Evolutionary conservation across 2,888 invertebrate species (phyloP), one percentile per base, ranked within the genome.

Genomic region (Hydroisotoma schaefferi): DNA sequence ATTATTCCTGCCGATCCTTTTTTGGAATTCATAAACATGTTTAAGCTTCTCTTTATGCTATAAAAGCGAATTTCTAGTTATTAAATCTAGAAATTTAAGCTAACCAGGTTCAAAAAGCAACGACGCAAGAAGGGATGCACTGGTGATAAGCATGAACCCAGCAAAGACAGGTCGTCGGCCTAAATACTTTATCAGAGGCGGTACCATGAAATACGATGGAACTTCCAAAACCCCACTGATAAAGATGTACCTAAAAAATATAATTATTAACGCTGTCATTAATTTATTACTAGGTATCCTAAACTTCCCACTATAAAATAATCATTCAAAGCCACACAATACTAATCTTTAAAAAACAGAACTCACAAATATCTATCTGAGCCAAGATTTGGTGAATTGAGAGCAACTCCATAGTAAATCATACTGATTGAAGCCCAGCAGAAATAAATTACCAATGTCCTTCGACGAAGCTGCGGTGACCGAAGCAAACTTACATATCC

Each of bases 201-300:
- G 69, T 1, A 70, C 69, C 67, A 72, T 68, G 44, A 70, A 68
- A 51, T 72, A 72, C 10, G 67, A 66, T 44, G 72, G 72, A n/a
- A 72, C 63, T 64, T 72, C 72, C 27, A 72, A 38, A 1, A 69
- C 63, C 18, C 72, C 72, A 38, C 70, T 65, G 25, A 72, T 69
- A 22, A 72, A 62, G 6, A 65, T 69, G 54, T 71, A 69, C n/a
- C 70, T 70, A 29, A 8, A 47, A 20, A 44, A 23, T 2, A 43
- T 26, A 55, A 25, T 53, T 40, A 26, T 5, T 43, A 12, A 44
- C 15, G 5, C 25, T 15, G 25, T 28, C 18, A 51, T 26, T 15
- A 38, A 33, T 8, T 18, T 29, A 29, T 26, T 22, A 23, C 51
- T 40, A 40, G 55, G 23, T 46, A n/a, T 46, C 25, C 12, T 22